These are phyloP conservation scores for Hipparchia sbordonii DNA, from an alignment of 2,888 invertebrate genomes.

Conservation along the genomic window DNA sequence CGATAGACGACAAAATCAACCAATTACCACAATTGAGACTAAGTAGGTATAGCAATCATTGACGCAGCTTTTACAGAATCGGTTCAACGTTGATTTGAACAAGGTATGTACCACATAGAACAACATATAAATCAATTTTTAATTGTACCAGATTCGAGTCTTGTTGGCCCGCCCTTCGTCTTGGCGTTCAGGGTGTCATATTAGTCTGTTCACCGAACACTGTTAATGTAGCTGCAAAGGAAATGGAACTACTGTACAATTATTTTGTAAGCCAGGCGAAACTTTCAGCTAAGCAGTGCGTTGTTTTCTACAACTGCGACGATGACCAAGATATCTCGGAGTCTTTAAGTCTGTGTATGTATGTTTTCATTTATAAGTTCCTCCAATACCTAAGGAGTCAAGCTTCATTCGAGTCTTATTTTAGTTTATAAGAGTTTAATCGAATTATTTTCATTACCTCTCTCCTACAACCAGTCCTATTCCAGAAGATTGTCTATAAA, in stretches of 20 bases:
- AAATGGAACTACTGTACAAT: constrained; percentile 85
- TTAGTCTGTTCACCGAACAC: constrained; percentile 85
- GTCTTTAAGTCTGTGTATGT: constrained; percentile 79
- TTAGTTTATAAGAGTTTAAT: not conserved
- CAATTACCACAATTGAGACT: no score
- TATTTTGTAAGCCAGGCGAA: constrained; percentile 87
- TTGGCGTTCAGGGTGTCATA: constrained; percentile 86
- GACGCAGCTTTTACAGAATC: not conserved
- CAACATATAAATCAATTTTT: not conserved
- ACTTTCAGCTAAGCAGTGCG: constrained; percentile 85
- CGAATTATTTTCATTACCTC: no score
- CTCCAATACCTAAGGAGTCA: not conserved
- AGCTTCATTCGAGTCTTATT: not conserved
- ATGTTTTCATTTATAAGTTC: not conserved
- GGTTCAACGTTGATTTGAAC: no score
- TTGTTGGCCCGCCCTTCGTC: constrained; percentile 90
- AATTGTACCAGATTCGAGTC: constrained; percentile 84
- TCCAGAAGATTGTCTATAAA: no score
- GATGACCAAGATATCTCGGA: constrained; percentile 74
- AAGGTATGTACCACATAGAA: no score
- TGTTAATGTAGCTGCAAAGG: constrained; percentile 75
- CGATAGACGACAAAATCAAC: no score
- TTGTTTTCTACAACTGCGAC: constrained; percentile 83
- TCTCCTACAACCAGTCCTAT: no score
- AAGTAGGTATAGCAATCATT: no score